Evolutionary conservation across 2,113 vertebrate genomes (phyloP).

Genomic region (Cacatua alba): DNA sequence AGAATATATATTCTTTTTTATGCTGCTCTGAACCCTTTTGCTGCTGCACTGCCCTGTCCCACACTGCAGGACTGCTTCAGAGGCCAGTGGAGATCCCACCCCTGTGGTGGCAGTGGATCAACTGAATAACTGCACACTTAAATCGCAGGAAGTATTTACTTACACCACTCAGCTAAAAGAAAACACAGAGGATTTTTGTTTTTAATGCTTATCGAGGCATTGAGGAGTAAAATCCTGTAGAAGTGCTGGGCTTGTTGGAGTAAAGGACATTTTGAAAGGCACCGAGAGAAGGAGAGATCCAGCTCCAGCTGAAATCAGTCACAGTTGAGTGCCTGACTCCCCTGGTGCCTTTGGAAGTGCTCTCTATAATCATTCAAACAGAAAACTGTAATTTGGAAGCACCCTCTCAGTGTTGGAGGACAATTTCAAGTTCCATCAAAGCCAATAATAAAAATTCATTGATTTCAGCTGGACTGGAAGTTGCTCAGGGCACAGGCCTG

Average conservation of each 20-base stretch:
- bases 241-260: background rate
- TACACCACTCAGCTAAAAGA: background rate
- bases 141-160: background rate
- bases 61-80: background rate
- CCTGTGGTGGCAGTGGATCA: background rate
- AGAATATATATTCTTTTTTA: slow-evolving; percentile 76
- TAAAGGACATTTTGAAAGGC: slow-evolving; percentile 40
- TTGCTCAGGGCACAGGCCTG: background rate
- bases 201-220: background rate
- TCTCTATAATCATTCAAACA: slow-evolving; percentile 9
- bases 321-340: background rate
- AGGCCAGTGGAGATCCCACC: background rate
- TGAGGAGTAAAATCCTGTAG: background rate
- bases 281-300: background rate
- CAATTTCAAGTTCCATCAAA: background rate
- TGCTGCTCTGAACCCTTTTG: slow-evolving; percentile 85
- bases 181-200: background rate
- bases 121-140: background rate
- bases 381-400: slow-evolving; percentile 4
- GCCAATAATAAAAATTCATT: background rate
- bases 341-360: slow-evolving; percentile 32
- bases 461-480: slow-evolving; percentile 17
- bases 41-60: slow-evolving; percentile 78
- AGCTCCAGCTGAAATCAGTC: background rate
- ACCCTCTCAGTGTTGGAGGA: background rate